Base-by-base conservation (phyloP, 64 coral and sea anemone species). In the Montipora efflorescens region DNA sequence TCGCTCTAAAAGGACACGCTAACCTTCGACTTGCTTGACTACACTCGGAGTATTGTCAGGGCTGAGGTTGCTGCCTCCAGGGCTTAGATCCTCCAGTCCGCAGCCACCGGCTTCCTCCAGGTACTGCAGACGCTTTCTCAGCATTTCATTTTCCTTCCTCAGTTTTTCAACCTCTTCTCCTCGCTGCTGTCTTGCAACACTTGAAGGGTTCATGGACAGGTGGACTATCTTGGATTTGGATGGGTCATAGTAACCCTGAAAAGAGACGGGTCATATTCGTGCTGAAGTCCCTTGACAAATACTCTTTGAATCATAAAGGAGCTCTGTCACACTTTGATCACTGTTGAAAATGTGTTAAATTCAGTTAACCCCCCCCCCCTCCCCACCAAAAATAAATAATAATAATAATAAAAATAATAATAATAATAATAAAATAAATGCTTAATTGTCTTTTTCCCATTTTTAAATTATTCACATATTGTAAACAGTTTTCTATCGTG, bases 231-330 rank as follows among this genome's bases (percentile, higher is more conserved):
- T 99, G 47, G 95, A 94, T 80, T 91, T 96, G 18, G 64, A 66
- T 11, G 97, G 97, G 18, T 99, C 94, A 73, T 94, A 96, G 84
- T 99, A 96, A 19, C 97, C 97, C 97, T 99, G 43, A 45, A 78
- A 58, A 80, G 1, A 77, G 21, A 12, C 47, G 50, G 47, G 58
- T 10, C 4, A 36, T 4, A 47, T 36, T 36, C 36, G 36, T 36
- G 36, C 36, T 36, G 36, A 36, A 36, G 36, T 36, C 36, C 36
- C 36, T 36, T 36, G 36, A 36, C 36, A 36, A 36, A 36, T 36
- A 36, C 36, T 36, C 36, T 36, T 36, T 36, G 36, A 36, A 36
- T 36, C 36, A 36, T 36, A 36, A 36, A 36, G 36, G 36, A 36
- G 36, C 1, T 36, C 36, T 36, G 36, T 36, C 36, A 36, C 36